Conservation (phyloP, 35 echinoderm and acorn worm species). For the Apostichopus parvimensis region DNA sequence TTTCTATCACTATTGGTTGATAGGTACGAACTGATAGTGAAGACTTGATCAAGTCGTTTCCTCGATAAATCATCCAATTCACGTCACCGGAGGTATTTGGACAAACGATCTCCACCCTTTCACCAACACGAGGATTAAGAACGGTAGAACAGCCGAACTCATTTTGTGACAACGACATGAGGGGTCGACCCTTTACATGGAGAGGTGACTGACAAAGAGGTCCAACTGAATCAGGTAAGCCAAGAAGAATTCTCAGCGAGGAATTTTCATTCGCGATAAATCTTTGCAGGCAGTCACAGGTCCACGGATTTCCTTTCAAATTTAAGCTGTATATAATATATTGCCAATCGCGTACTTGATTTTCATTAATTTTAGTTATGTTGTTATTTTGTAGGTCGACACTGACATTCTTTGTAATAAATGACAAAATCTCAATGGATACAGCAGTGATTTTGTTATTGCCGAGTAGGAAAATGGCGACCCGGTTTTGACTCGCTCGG, state of each 20-base stretch:
- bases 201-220: neutral
- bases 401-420: neutral
- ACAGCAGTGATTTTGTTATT: neutral
- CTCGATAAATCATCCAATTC: neutral
- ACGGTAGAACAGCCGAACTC: neutral
- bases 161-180: neutral
- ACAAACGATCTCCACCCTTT: neutral
- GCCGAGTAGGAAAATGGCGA: neutral
- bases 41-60: neutral
- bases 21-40: neutral
- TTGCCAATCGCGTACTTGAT: neutral
- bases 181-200: neutral
- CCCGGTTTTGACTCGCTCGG: neutral
- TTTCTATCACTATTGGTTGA: neutral
- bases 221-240: neutral
- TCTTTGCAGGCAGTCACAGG: constrained; percentile 3
- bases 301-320: constrained; percentile 44
- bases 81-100: neutral
- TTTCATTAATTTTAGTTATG: neutral
- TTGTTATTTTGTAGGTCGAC: neutral
- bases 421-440: neutral
- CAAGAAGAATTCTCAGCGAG: neutral
- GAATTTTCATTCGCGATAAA: neutral
- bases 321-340: neutral
- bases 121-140: neutral